phyloP scores from a whole-genome alignment of 1,140 invertebrate genomes.

The Microplitis mediator region DNA sequence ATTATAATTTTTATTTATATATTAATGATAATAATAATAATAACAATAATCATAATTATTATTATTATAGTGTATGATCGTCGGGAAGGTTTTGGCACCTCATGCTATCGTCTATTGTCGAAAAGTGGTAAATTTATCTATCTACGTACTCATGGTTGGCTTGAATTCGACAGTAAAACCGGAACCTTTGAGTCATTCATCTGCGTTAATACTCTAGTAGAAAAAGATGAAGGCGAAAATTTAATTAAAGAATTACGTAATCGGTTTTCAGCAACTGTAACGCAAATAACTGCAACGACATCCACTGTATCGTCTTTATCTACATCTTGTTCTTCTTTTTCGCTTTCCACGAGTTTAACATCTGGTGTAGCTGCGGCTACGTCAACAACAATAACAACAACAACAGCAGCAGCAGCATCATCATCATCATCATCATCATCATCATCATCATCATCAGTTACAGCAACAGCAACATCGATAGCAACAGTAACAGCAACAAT shows the following conservation, averaged over 20 bases:
- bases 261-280: slow-evolving; percentile 68
- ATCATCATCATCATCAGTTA: no score
- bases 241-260: slow-evolving; percentile 75
- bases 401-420: no score
- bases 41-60: slow-evolving; percentile 2
- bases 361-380: no score
- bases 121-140: slow-evolving; percentile 82
- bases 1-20: slow-evolving; percentile 4
- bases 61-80: slow-evolving; percentile 76
- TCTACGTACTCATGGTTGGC: slow-evolving; percentile 76
- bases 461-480: no score
- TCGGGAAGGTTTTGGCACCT: slow-evolving; percentile 74
- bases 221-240: slow-evolving; percentile 71
- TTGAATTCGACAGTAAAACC: slow-evolving; percentile 75
- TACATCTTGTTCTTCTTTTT: no score
- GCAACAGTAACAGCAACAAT: no score
- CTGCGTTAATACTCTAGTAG: slow-evolving; percentile 82
- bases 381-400: no score
- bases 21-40: not conserved
- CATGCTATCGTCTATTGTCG: slow-evolving; percentile 80
- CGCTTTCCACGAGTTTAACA: no score
- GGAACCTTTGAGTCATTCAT: slow-evolving; percentile 80
- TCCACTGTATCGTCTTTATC: no score
- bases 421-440: no score
- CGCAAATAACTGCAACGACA: slow-evolving; percentile 3